Evolutionary conservation across 2,797 vertebrate genomes (phyloP).

Genomic region (Ataeniobius toweri): DNA sequence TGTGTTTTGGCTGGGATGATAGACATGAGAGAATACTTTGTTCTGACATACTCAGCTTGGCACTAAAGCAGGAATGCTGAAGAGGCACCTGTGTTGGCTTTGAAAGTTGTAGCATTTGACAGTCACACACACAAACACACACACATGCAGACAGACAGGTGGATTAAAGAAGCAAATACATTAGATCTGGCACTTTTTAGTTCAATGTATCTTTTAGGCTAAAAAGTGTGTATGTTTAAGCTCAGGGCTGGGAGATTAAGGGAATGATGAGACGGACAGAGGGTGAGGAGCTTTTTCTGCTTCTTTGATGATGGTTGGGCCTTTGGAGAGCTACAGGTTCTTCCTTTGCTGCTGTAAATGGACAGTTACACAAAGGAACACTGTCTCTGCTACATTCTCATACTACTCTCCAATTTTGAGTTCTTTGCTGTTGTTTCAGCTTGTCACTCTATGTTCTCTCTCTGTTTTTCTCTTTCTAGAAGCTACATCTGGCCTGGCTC

Average conservation of each 20-base stretch:
- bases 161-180: slow-evolving; percentile 37
- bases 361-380: slow-evolving; percentile 2
- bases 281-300: slow-evolving; percentile 7
- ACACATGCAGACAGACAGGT: not conserved
- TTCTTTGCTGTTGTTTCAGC: too few species aligned
- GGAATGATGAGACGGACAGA: slow-evolving; percentile 15
- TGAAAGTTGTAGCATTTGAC: slow-evolving; percentile 26
- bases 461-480: too few species aligned
- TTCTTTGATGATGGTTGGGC: slow-evolving; percentile 4
- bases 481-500: too few species aligned
- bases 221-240: slow-evolving; percentile 13
- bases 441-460: too few species aligned
- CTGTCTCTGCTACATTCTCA: not conserved
- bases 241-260: slow-evolving; percentile 10
- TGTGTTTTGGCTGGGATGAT: slow-evolving; percentile 54
- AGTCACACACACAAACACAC: not conserved
- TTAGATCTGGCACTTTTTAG: slow-evolving; percentile 34
- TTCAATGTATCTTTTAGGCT: slow-evolving; percentile 28
- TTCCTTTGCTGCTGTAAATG: slow-evolving; percentile 7
- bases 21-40: slow-evolving; percentile 49
- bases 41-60: slow-evolving; percentile 40
- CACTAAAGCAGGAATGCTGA: slow-evolving; percentile 55
- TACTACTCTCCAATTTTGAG: too few species aligned
- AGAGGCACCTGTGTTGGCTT: slow-evolving; percentile 58
- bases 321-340: slow-evolving; percentile 16